Evolutionary conservation across 2,888 invertebrate genomes (phyloP), one percentile per base, ranked within the genome.

Genomic region (Notodonta ziczac): DNA sequence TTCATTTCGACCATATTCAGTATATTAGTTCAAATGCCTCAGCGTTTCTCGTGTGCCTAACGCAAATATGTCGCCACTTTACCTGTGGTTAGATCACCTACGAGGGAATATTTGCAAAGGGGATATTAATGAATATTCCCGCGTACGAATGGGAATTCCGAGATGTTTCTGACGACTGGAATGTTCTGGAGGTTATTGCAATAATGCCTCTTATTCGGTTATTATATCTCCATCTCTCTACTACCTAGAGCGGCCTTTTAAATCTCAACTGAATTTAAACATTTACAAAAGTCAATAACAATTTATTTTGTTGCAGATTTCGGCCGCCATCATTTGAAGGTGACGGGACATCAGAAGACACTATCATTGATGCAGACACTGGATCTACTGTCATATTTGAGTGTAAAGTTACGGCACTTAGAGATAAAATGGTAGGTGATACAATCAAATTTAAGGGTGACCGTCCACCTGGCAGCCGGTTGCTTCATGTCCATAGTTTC

Each of bases 301-400:
- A 24, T 10, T 62, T 2, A 58, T 32, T 68, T 82, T 81, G 57
- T 79, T 75, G 0, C 79, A 94, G 94, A 73, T 94, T 93, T 68
- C 87, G 88, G 51, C 88, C 91, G 0, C 94, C 94, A 12, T 91
- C 91, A 0, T 93, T 94, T 61, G 94, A 93, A 74, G 90, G 87
- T 12, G 85, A 84, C 39, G 71, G 88, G 44, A 80, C 81, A 2
- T 80, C 88, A 7, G 88, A 90, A 60, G 88, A 89, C 35, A 87
- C 87, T 0, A 66, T 85, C 5, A 71, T 90, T n/a, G 86, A 91
- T 12, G 90, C 92, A 0, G 91, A 94, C 62, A 94, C 94, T 8
- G 94, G 94, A 24, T 88, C 93, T 0, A 94, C 91, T 0, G 94
- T 94, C 40, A 77, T 88, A 62, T 90, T 95, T 51, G 93, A 94